A percentile compares a stretch with the other conserved stretches of the same genome.
Conservation (phyloP, 2,113 vertebrate genomes). For the Centropus bengalensis region DNA sequence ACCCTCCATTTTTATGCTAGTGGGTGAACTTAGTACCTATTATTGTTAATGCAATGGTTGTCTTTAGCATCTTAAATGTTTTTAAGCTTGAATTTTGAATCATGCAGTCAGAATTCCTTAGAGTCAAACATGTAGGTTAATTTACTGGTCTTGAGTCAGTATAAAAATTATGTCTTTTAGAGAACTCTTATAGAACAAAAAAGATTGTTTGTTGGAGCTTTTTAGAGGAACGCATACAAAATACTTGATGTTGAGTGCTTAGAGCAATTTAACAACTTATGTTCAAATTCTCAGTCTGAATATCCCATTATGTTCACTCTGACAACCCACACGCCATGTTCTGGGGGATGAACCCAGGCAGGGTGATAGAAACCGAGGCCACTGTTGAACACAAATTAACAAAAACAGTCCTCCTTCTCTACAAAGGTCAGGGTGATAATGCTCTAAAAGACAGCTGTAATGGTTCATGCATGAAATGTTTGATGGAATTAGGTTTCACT, state of each 20-base stretch:
- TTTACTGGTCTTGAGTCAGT: background rate
- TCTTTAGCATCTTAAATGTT: background rate
- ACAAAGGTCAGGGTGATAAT: background rate
- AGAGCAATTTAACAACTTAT: background rate
- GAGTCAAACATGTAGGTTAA: background rate
- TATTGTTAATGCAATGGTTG: background rate
- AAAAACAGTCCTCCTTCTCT: background rate
- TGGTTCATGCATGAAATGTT: background rate
- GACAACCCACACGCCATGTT: accelerated
- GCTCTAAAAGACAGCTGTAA: background rate
- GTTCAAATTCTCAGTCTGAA: background rate
- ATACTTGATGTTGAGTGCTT: background rate
- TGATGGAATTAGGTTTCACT: background rate
- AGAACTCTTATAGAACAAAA: background rate
- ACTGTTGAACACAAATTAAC: background rate
- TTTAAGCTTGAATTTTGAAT: background rate
- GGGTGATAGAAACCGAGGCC: background rate
- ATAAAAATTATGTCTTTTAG: background rate
- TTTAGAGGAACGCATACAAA: background rate
- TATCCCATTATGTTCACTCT: background rate
- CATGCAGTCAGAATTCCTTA: background rate
- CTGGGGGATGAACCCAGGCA: background rate
- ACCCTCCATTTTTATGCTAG: background rate
- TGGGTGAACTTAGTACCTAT: background rate
- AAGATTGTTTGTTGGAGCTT: background rate